Conservation (phyloP, 30 jellyfish, hydroid and myxozoan genomes). For the Rhopilema esculentum region DNA sequence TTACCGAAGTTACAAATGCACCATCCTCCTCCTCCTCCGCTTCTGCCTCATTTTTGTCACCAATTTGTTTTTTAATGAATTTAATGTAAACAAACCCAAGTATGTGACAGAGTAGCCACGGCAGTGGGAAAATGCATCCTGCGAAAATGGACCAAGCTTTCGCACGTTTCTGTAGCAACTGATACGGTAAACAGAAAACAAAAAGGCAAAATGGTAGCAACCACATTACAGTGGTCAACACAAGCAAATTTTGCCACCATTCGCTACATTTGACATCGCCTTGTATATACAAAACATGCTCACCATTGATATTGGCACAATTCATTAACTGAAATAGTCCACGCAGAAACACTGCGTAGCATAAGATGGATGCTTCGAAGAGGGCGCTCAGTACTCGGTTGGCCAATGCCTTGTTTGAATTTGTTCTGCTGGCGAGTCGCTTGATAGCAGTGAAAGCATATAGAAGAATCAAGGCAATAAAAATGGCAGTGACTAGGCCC, state of each 20-base stretch:
- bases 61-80: not conserved
- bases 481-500: conserved; percentile 1
- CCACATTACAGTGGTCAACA: conserved; percentile 30
- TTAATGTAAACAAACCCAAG: not conserved
- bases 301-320: conserved; percentile 32
- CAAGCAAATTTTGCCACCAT: conserved; percentile 60
- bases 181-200: conserved; percentile 1
- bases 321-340: conserved; percentile 24
- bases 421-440: not conserved
- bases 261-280: conserved; percentile 50
- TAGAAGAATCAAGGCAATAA: not conserved
- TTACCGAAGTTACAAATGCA: not conserved
- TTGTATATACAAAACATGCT: conserved; percentile 16
- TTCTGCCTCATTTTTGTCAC: not conserved
- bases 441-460: not conserved
- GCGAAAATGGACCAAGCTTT: conserved; percentile 9
- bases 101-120: not conserved
- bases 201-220: conserved; percentile 40
- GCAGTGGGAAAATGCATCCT: conserved; percentile 50
- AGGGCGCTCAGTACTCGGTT: conserved; percentile 16
- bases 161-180: not conserved
- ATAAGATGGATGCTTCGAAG: conserved; percentile 31
- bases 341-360: conserved; percentile 25
- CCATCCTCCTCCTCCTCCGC: not conserved
- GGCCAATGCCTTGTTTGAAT: not conserved